A percentile compares a stretch with the other conserved stretches of the same genome.
Conservation (phyloP, 2,113 vertebrate genomes). For the Mirza zaza region DNA sequence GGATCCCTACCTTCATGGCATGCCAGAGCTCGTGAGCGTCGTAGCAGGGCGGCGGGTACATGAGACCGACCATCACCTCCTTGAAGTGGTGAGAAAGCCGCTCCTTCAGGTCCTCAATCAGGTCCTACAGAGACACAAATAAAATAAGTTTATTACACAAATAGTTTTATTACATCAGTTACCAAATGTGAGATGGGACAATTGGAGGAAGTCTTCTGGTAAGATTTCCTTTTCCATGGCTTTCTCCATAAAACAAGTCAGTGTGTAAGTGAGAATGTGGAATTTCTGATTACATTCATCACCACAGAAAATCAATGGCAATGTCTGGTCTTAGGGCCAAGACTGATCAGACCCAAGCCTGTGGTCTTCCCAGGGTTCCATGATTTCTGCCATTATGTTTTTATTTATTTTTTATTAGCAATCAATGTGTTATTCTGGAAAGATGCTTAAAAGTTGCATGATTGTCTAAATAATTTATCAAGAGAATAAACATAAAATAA, state of each 20-base stretch:
- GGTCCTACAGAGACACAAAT: conserved; percentile 78
- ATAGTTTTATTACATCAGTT: not conserved
- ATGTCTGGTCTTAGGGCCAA: no score
- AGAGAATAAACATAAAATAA: no score
- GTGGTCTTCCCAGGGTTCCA: no score
- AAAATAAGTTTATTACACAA: no score
- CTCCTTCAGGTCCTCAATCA: conserved; percentile 84
- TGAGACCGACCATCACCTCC: conserved; percentile 87
- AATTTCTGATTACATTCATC: not conserved
- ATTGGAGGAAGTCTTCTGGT: not conserved
- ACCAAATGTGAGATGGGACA: not conserved
- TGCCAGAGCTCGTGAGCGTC: conserved; percentile 89
- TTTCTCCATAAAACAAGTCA: not conserved
- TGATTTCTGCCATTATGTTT: no score
- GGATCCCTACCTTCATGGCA: conserved; percentile 86
- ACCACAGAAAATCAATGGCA: no score
- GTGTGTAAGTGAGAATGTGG: not conserved
- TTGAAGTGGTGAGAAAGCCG: conserved; percentile 87
- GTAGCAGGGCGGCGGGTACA: conserved; percentile 84
- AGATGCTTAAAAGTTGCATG: no score
- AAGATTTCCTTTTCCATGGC: not conserved
- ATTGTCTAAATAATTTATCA: no score
- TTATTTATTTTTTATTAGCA: no score
- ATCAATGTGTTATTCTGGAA: no score
- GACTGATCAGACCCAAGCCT: no score